These are phyloP conservation scores for Saccostrea cuccullata DNA, from an alignment of 1,140 invertebrate species.

Conservation along the genomic window DNA sequence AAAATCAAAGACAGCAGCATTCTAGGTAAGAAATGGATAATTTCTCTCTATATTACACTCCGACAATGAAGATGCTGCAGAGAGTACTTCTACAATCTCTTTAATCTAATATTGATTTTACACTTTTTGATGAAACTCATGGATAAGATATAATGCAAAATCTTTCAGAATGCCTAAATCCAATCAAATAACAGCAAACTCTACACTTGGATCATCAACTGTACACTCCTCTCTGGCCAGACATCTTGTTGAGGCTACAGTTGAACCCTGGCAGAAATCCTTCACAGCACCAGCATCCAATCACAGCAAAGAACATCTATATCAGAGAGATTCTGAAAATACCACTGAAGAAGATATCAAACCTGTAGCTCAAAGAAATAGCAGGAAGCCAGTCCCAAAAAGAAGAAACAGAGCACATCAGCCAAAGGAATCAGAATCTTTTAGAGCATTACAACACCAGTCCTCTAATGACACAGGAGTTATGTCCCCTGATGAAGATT, in stretches of 20 bases:
- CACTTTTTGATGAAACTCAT: too few species aligned
- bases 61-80: too few species aligned
- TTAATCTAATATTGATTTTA: too few species aligned
- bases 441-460: background rate
- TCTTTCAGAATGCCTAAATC: background rate
- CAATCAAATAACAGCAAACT: background rate
- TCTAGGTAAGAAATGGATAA: too few species aligned
- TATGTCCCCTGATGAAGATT: background rate
- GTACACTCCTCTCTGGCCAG: background rate
- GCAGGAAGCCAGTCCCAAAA: background rate
- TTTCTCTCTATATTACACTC: too few species aligned
- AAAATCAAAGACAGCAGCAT: background rate
- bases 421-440: background rate
- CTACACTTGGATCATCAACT: background rate
- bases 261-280: background rate
- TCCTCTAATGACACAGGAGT: background rate
- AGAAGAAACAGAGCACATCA: background rate
- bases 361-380: background rate
- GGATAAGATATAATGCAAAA: too few species aligned
- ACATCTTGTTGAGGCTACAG: slow-evolving; percentile 1
- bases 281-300: background rate
- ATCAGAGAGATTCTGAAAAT: background rate
- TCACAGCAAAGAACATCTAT: background rate
- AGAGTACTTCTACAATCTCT: too few species aligned
- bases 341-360: background rate